Conservation (phyloP, 1,140 invertebrate genomes). For the Grapholita molesta region DNA sequence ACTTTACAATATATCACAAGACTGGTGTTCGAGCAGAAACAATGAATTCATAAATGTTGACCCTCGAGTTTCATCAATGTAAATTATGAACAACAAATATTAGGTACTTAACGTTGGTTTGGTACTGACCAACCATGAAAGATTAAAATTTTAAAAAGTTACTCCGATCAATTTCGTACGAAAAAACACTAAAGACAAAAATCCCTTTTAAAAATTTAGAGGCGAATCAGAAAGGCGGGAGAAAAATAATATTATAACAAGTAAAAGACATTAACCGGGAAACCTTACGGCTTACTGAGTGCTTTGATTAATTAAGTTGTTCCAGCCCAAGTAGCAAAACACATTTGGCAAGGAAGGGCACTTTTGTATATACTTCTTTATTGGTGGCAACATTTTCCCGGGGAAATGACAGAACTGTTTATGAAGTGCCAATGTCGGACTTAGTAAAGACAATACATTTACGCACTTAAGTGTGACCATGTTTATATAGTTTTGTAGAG, state of each 20-base stretch:
- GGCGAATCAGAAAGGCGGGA: not conserved
- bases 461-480: no score
- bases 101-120: no score
- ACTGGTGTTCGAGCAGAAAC: no score
- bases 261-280: not conserved
- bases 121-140: no score
- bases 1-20: no score
- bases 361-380: not conserved
- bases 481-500: no score
- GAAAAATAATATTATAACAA: not conserved
- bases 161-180: no score
- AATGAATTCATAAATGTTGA: no score
- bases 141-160: no score
- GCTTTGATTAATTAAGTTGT: conserved; percentile 1
- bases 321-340: not conserved
- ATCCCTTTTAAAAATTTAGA: not conserved
- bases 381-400: not conserved
- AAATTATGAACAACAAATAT: no score
- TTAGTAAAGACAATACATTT: no score
- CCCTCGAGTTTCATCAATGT: no score
- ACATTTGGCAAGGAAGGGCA: not conserved
- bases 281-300: not conserved
- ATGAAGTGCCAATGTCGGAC: not conserved
- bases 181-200: not conserved
- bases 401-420: not conserved